Base-by-base conservation (phyloP, 1,140 invertebrate genomes). In the Tyrophagus putrescentiae region DNA sequence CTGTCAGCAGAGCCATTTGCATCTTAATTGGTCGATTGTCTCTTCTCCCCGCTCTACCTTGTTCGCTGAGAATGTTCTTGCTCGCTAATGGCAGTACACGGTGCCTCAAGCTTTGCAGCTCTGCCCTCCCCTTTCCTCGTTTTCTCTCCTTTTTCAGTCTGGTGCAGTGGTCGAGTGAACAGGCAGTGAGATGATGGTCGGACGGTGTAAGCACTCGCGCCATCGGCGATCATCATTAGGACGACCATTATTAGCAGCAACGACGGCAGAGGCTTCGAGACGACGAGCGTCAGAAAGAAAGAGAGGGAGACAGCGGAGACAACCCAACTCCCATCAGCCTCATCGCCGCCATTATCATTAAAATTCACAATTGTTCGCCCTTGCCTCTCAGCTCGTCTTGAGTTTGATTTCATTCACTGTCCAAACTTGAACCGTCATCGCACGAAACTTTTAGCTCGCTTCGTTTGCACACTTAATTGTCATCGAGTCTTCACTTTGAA, bases 391-490 rank as follows among this genome's bases (percentile, higher is more conserved):
- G 36, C 36, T 21, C 21, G 13, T 13, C 36, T 39, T 21, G 36
- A 39, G 36, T 39, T 39, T 39, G 36, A 39, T 39, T 39, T 39
- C 13, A 39, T 13, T n/a, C n/a, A n/a, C n/a, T n/a, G n/a, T n/a
- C n/a, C n/a, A n/a, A n/a, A n/a, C n/a, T n/a, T n/a, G n/a, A n/a
- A n/a, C n/a, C n/a, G n/a, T n/a, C n/a, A n/a, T 39, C 21, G 36
- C 36, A 39, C 36, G 36, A 39, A 39, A 39, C 13, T 39, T 21
- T 48, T 18, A 29, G 18, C 6, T 48, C 45, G 45, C 45, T 48
- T 48, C 45, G 45, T 48, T 48, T 48, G 45, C 45, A 48, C 45
- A 48, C 45, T 48, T 48, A 48, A 48, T 48, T 48, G 45, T 48
- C 45, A 48, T 48, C 45, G n/a, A n/a, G n/a, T n/a, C n/a, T n/a